Evolutionary conservation across 2,797 vertebrate species (phyloP).

Genomic region (Macroramphosus scolopax): DNA sequence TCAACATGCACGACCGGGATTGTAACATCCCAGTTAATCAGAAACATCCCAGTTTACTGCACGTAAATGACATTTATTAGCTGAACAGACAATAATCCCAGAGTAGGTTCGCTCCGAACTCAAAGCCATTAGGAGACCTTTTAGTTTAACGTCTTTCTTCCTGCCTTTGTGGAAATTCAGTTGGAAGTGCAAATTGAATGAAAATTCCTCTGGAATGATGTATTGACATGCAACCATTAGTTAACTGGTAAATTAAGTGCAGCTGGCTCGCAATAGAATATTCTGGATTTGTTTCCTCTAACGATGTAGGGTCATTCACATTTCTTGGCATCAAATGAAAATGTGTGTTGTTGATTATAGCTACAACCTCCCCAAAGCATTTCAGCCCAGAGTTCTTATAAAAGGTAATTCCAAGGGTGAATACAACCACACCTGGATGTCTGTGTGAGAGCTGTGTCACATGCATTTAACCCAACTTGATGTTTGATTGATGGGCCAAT

Average conservation of each 20-base stretch:
- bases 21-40: slow-evolving; percentile 24
- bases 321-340: not conserved
- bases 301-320: not conserved
- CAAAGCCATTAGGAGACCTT: not conserved
- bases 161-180: not conserved
- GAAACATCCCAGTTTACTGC: slow-evolving; percentile 27
- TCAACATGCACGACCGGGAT: slow-evolving; percentile 46
- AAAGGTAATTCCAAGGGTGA: too few relatives aligned
- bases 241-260: not conserved
- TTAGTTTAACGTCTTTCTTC: not conserved
- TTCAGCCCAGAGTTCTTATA: too few relatives aligned
- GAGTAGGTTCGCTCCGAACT: not conserved
- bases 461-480: too few relatives aligned
- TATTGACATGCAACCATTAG: slow-evolving; percentile 1
- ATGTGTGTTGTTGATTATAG: not conserved
- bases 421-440: too few relatives aligned
- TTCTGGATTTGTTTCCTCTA: not conserved
- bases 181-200: not conserved
- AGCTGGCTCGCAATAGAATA: not conserved
- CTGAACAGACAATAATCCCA: slow-evolving; percentile 1
- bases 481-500: too few relatives aligned
- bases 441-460: too few relatives aligned
- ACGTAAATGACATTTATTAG: not conserved
- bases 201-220: slow-evolving; percentile 3
- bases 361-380: not conserved